phyloP scores from a whole-genome alignment of 2,888 invertebrate genomes.

The Acronicta psi region DNA sequence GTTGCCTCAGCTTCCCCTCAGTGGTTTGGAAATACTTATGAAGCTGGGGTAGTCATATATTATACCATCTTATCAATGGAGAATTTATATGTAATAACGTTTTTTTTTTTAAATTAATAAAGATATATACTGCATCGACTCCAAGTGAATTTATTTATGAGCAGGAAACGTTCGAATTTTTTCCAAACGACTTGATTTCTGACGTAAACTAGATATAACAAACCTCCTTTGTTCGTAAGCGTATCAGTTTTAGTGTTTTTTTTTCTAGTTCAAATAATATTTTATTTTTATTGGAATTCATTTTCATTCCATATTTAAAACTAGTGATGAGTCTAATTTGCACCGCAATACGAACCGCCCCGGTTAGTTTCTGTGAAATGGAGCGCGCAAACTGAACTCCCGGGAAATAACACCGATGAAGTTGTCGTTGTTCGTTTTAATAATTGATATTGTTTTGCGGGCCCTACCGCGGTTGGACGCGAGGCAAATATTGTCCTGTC shows the following conservation, averaged over 20 bases:
- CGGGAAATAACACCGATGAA: constrained; percentile 59
- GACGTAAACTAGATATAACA: too few relatives aligned
- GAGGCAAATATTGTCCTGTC: constrained; percentile 34
- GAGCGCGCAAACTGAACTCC: constrained; percentile 53
- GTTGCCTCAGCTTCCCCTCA: not conserved
- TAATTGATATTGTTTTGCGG: constrained; percentile 55
- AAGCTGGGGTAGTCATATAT: too few relatives aligned
- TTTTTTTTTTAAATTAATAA: too few relatives aligned
- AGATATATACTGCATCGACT: too few relatives aligned
- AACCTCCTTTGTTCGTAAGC: too few relatives aligned
- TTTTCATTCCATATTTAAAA: constrained; percentile 21
- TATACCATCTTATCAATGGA: too few relatives aligned
- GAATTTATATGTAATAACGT: too few relatives aligned
- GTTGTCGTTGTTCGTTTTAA: constrained; percentile 52
- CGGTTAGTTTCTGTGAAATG: constrained; percentile 58
- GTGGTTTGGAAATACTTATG: not conserved
- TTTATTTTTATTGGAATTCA: not conserved
- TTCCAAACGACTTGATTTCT: too few relatives aligned
- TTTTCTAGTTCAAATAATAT: too few relatives aligned
- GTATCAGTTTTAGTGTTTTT: too few relatives aligned
- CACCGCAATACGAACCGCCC: constrained; percentile 28
- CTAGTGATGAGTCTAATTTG: constrained; percentile 55
- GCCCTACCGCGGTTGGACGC: constrained; percentile 24
- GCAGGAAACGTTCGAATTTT: too few relatives aligned
- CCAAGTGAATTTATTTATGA: too few relatives aligned